Conservation (phyloP, 2,113 vertebrate genomes). For the Vulpes ferrilata region DNA sequence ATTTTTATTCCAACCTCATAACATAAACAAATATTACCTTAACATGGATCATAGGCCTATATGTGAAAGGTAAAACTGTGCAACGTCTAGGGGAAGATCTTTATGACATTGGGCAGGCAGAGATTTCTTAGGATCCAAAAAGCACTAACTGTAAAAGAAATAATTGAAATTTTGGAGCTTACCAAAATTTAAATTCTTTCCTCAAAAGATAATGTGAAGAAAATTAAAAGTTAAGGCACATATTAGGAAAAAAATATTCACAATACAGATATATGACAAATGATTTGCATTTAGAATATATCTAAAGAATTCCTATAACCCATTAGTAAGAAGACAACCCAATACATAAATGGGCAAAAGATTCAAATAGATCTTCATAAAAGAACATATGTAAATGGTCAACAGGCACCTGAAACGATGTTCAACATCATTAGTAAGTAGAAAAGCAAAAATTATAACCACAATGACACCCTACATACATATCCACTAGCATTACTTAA, state of each 20-base stretch:
- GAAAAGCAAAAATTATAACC: background rate
- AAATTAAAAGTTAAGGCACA: constrained; percentile 2
- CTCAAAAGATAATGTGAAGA: constrained; percentile 35
- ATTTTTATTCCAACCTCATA: background rate
- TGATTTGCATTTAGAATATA: constrained; percentile 11
- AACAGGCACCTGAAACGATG: background rate
- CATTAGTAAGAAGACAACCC: background rate
- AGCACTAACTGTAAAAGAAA: background rate
- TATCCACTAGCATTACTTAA: background rate
- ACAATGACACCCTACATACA: background rate
- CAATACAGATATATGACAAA: background rate
- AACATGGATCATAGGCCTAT: background rate
- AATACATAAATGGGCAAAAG: background rate
- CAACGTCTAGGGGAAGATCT: background rate
- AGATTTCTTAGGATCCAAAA: constrained; percentile 32
- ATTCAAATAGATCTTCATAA: constrained; percentile 12
- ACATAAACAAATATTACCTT: background rate
- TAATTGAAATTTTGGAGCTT: constrained; percentile 26
- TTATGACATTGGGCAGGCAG: background rate
- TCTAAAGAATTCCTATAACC: background rate
- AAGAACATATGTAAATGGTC: background rate
- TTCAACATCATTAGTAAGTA: constrained; percentile 21
- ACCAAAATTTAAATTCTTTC: constrained; percentile 61
- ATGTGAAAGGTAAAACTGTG: constrained; percentile 21
- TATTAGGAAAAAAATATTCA: background rate